Evolutionary conservation across 1,140 invertebrate genomes (phyloP).

Genomic region (Pseudomyrmex cubaensis): DNA sequence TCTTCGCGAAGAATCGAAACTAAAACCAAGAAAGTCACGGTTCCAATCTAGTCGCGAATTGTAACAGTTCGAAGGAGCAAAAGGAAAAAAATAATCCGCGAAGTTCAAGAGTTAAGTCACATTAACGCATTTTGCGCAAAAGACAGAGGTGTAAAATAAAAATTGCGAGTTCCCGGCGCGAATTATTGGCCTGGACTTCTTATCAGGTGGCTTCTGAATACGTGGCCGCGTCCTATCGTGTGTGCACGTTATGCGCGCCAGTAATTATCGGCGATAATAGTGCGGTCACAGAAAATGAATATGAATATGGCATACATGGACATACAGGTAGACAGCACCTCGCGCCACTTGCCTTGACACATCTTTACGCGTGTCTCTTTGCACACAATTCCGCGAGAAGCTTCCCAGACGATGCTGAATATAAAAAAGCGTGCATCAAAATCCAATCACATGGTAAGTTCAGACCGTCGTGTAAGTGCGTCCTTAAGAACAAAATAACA

Average conservation of each 20-base stretch:
- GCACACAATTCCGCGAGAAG: slow-evolving; percentile 29
- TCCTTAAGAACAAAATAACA: slow-evolving; percentile 27
- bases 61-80: background rate
- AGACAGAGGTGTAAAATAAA: slow-evolving; percentile 27
- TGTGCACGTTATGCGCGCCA: slow-evolving; percentile 77
- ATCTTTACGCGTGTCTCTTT: slow-evolving; percentile 35
- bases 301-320: slow-evolving; percentile 78
- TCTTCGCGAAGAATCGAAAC: background rate
- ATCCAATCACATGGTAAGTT: slow-evolving; percentile 27
- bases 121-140: slow-evolving; percentile 42
- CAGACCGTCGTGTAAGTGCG: too few relatives aligned
- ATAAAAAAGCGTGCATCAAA: background rate
- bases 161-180: slow-evolving; percentile 54
- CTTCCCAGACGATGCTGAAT: background rate
- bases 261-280: slow-evolving; percentile 81
- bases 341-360: slow-evolving; percentile 51
- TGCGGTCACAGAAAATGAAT: slow-evolving; percentile 77
- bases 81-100: background rate
- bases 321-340: slow-evolving; percentile 73
- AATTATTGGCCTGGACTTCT: slow-evolving; percentile 72
- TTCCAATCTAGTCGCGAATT: slow-evolving; percentile 2
- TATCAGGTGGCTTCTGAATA: slow-evolving; percentile 78
- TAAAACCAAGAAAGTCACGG: background rate
- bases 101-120: slow-evolving; percentile 32
- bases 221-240: slow-evolving; percentile 78